Percentiles rank a stretch among this genome's conserved stretches.
Conservation (phyloP, 1,140 invertebrate species). For the Ladona fulva region DNA sequence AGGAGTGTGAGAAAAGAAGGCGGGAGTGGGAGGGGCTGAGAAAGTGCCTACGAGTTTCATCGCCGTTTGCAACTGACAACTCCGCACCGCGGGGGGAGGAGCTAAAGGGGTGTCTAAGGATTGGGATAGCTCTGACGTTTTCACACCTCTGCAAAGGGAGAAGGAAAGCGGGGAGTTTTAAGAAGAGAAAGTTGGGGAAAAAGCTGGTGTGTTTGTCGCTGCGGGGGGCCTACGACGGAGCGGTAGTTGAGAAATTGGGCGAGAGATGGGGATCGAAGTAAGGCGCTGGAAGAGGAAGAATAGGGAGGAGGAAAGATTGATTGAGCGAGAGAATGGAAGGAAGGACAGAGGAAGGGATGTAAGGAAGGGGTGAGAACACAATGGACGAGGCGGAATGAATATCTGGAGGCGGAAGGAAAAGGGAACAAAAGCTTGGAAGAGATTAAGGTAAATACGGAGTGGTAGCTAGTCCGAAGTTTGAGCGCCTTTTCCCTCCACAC, state of each 20-base stretch:
- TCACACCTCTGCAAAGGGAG: neutral
- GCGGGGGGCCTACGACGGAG: neutral
- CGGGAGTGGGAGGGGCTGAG: neutral
- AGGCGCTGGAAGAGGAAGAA: neutral
- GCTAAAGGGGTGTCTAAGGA: neutral
- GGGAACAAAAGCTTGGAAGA: neutral
- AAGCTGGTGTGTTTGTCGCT: too few relatives aligned
- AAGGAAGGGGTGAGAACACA: neutral
- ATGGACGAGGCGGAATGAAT: neutral
- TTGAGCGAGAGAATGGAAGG: neutral
- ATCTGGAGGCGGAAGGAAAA: neutral
- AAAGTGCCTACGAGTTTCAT: neutral
- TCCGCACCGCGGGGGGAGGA: neutral
- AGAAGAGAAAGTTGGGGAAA: neutral
- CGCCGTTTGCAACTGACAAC: conserved; percentile 7
- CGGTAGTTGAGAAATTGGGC: neutral
- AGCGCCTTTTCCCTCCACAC: too few relatives aligned
- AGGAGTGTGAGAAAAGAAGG: neutral
- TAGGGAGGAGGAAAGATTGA: neutral
- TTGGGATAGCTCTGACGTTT: conserved; percentile 2
- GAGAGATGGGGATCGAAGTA: neutral
- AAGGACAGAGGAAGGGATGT: neutral
- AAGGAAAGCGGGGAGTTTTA: neutral
- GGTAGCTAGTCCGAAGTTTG: too few relatives aligned
- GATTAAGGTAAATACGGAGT: too few relatives aligned